Conservation (phyloP, 1,140 invertebrate genomes). For the Tribolium castaneum region DNA sequence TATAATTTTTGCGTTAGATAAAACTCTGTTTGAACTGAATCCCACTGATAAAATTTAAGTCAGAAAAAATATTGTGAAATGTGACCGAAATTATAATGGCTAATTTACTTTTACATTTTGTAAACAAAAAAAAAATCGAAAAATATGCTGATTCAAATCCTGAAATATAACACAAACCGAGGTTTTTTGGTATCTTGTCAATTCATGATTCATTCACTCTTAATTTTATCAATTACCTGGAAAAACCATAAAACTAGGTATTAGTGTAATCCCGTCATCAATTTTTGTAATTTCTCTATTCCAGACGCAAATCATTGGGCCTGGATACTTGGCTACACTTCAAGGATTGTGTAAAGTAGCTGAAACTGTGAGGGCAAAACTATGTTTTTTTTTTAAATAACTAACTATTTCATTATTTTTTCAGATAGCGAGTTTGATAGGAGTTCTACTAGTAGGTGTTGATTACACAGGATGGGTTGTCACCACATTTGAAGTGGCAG, state of each 20-base stretch:
- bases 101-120: too few species aligned
- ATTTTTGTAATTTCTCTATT: neutral
- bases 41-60: too few species aligned
- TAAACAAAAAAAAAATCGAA: too few species aligned
- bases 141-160: too few species aligned
- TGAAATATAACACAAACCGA: too few species aligned
- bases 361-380: constrained; percentile 7
- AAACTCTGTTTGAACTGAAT: too few species aligned
- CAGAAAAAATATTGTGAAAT: too few species aligned
- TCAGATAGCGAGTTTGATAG: constrained; percentile 23
- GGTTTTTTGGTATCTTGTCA: too few species aligned
- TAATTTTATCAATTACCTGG: neutral
- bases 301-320: neutral
- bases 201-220: too few species aligned
- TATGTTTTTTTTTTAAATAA: too few species aligned
- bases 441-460: constrained; percentile 12
- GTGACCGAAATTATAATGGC: too few species aligned
- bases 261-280: neutral
- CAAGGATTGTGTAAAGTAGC: constrained; percentile 36
- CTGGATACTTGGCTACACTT: neutral
- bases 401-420: neutral
- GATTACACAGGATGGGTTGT: neutral
- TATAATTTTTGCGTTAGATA: too few species aligned
- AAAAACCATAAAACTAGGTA: neutral
- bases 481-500: neutral